Percentiles rank a stretch among this genome's conserved stretches.
These are phyloP conservation scores for Mesorhabditis belari DNA, from an alignment of 2,888 invertebrate genomes.

Conservation along the genomic window DNA sequence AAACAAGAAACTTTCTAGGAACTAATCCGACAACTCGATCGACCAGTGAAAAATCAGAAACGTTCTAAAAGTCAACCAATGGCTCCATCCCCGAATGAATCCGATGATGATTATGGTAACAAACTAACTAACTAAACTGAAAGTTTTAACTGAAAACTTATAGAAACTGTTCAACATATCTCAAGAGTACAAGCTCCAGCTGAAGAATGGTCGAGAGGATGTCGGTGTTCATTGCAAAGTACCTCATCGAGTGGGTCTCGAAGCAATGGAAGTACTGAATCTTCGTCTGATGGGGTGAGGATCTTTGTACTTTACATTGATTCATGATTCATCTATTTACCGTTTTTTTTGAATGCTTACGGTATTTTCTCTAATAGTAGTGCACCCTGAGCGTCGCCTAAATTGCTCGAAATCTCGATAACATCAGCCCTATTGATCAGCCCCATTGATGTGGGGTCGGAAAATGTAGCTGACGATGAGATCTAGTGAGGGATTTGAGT, in stretches of 20 bases:
- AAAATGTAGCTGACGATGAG: too few species aligned
- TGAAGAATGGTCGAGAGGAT: conserved; percentile 7
- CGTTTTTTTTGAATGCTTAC: background rate
- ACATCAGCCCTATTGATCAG: too few species aligned
- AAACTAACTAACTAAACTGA: too few species aligned
- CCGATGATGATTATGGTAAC: conserved; percentile 11
- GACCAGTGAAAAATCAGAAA: conserved; percentile 8
- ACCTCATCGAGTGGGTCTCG: conserved; percentile 2
- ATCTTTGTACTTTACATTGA: too few species aligned
- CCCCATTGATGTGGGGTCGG: too few species aligned
- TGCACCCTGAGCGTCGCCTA: too few species aligned
- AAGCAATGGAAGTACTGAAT: background rate
- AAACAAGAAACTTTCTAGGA: background rate
- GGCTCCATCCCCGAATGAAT: conserved; percentile 6
- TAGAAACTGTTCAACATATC: background rate
- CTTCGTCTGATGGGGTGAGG: background rate
- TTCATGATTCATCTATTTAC: background rate
- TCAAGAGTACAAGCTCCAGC: background rate
- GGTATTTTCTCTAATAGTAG: too few species aligned
- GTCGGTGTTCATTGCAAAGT: conserved; percentile 10
- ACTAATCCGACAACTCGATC: background rate
- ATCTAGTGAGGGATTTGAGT: too few species aligned
- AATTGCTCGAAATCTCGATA: too few species aligned
- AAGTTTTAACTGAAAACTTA: too few species aligned
- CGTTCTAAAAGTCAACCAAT: conserved; percentile 12